Evolutionary conservation across 2,888 invertebrate genomes (phyloP), one percentile per base, ranked within the genome.

Genomic region (Neuroscelio doddi): DNA sequence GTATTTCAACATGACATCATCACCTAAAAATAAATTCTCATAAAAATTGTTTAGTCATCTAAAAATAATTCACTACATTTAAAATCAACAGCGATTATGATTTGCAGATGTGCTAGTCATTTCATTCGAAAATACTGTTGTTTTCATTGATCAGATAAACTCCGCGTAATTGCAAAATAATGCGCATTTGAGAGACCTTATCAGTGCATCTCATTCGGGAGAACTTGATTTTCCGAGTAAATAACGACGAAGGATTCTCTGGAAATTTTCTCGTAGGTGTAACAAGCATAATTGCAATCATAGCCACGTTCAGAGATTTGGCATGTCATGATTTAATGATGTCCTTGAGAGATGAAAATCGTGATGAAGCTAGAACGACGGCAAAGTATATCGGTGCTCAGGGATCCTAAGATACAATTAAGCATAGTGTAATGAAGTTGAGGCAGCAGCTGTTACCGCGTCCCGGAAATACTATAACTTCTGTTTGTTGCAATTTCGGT

Each of bases 241-340:
- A 26, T 26, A 26, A 8, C 4, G 26, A 7, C 8, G 36, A 32
- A 32, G 8, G 15, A 8, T 36, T n/a, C 10, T 7, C 14, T 5
- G 4, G 36, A 14, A 36, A 36, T 36, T 36, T 10, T 26, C 7
- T 39, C 16, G 7, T 36, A 15, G 14, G 9, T 29, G 52, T 58
- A 50, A 53, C 46, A 21, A 53, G 27, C 34, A 26, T 57, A n/a
- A n/a, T n/a, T n/a, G n/a, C n/a, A 58, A 64, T 58, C 52, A 26
- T 26, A 7, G 4, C 26, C 5, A 44, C 64, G 52, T 55, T 55
- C 58, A 64, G 50, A 44, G 39, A 36, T 58, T 64, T 52, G 64
- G 51, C 64, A 38, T 64, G 57, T 64, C 55, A 36, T 26, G 52
- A 64, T 55, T 53, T 55, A 58, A 50, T 58, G 53, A 53, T 34